These are phyloP conservation scores for Nomada ferruginata DNA, from an alignment of 2,888 invertebrate species.

Conservation along the genomic window DNA sequence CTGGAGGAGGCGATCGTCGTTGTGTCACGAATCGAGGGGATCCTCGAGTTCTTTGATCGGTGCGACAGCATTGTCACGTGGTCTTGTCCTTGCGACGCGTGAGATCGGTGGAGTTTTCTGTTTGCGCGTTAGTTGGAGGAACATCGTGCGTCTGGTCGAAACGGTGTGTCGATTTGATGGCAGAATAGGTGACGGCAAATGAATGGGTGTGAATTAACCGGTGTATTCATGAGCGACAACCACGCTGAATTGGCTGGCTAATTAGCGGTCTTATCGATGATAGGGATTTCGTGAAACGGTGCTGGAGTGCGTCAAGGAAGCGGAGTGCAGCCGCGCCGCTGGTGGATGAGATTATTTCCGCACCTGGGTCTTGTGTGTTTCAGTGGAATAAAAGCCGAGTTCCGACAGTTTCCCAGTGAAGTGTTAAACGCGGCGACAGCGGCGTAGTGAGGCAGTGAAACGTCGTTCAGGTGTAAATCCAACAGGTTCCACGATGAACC, in stretches of 20 bases:
- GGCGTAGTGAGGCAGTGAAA: slow-evolving; percentile 43
- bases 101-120: background rate
- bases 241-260: slow-evolving; percentile 19
- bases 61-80: slow-evolving; percentile 49
- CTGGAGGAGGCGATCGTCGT: too few species aligned
- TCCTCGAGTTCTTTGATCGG: background rate
- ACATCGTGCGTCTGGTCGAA: background rate
- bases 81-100: background rate
- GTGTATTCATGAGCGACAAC: slow-evolving; percentile 39
- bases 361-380: slow-evolving; percentile 26
- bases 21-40: background rate
- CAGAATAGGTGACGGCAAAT: background rate
- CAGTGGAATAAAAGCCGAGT: slow-evolving; percentile 37
- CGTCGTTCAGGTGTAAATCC: slow-evolving; percentile 48
- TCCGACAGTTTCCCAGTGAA: slow-evolving; percentile 43
- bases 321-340: background rate
- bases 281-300: slow-evolving; percentile 33
- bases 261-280: slow-evolving; percentile 30
- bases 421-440: slow-evolving; percentile 22
- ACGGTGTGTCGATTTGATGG: slow-evolving; percentile 1
- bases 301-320: background rate
- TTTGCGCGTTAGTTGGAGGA: background rate
- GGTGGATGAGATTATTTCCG: slow-evolving; percentile 26
- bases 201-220: slow-evolving; percentile 40
- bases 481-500: slow-evolving; percentile 48